These are phyloP conservation scores for Carapus acus DNA, from an alignment of 2,797 vertebrate genomes.

Conservation along the genomic window DNA sequence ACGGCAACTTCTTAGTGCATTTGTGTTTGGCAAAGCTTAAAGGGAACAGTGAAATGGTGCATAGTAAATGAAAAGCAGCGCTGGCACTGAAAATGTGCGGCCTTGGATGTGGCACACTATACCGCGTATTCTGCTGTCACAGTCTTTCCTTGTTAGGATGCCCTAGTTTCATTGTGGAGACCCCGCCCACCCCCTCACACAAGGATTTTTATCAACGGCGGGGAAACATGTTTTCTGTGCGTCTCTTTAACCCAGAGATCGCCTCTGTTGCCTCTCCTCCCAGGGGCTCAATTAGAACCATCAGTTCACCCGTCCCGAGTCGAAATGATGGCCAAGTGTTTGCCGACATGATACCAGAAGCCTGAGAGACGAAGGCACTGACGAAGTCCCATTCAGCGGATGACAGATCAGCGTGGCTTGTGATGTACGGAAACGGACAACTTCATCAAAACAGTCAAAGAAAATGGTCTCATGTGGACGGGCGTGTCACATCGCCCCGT, in stretches of 20 bases:
- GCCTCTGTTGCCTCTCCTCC: conserved; percentile 41
- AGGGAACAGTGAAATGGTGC: conserved; percentile 48
- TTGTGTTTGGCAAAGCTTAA: conserved; percentile 40
- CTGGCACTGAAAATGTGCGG: conserved; percentile 45
- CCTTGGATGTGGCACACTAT: conserved; percentile 35
- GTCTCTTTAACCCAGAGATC: conserved; percentile 56
- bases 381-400: no score
- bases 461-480: no score
- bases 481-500: no score
- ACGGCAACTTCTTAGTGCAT: conserved; percentile 24
- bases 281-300: conserved; percentile 61
- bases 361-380: no score
- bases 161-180: conserved; percentile 64
- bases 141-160: conserved; percentile 62
- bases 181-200: conserved; percentile 56
- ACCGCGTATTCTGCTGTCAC: conserved; percentile 52
- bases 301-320: conserved; percentile 30
- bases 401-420: not conserved
- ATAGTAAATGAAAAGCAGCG: conserved; percentile 54
- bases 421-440: no score
- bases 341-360: no score
- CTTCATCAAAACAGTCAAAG: no score
- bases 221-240: conserved; percentile 50
- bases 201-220: conserved; percentile 36
- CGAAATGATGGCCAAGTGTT: conserved; percentile 20